These are phyloP conservation scores for Danio jaintianensis DNA, from an alignment of 2,797 vertebrate species.

Conservation along the genomic window DNA sequence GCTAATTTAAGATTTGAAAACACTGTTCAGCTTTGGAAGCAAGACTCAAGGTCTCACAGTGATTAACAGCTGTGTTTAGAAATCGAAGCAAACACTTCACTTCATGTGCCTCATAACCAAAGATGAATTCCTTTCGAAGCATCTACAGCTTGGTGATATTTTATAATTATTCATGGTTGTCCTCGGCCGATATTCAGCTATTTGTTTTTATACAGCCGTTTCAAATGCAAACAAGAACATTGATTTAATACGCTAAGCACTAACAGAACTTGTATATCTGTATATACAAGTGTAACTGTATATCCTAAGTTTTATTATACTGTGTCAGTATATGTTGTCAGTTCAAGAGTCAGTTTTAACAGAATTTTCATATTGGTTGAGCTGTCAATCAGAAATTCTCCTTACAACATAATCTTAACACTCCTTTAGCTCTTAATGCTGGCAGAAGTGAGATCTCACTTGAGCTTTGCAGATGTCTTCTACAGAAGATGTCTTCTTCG, in stretches of 20 bases:
- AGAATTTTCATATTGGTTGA: neutral
- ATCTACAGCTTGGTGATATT: constrained; percentile 45
- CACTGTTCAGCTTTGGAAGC: constrained; percentile 9
- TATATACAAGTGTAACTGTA: too few species aligned
- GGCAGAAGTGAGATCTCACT: constrained; percentile 13
- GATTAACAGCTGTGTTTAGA: constrained; percentile 64
- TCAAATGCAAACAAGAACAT: constrained; percentile 47
- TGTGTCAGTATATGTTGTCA: too few species aligned
- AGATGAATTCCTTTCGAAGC: constrained; percentile 50
- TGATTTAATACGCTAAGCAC: constrained; percentile 53
- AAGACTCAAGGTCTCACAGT: constrained; percentile 6
- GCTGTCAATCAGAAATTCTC: neutral
- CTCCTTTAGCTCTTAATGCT: neutral
- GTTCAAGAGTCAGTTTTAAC: neutral
- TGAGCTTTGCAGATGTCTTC: constrained; percentile 15
- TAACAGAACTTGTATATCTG: constrained; percentile 19
- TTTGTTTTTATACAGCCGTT: constrained; percentile 52
- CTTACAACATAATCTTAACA: neutral
- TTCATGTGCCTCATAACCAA: constrained; percentile 48
- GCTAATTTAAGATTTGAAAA: constrained; percentile 39
- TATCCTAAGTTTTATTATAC: too few species aligned
- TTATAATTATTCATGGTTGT: constrained; percentile 54
- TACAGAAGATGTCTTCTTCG: too few species aligned
- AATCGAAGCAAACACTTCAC: constrained; percentile 54
- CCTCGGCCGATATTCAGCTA: constrained; percentile 33